Base-by-base conservation (phyloP, 1,140 invertebrate genomes). In the Drosophila cardini region DNA sequence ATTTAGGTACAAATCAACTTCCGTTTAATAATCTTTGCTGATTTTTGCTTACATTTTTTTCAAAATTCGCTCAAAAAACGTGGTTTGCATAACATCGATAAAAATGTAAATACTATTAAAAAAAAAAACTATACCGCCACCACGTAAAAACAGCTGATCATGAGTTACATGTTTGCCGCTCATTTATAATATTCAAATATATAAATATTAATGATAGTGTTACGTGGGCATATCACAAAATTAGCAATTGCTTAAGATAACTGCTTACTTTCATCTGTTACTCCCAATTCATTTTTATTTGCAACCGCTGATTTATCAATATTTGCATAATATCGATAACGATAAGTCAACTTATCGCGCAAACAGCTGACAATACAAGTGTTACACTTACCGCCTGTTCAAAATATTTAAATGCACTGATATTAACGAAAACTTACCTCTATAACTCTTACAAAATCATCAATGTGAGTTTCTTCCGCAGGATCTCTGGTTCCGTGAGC, bases 11-110 rank as follows among this genome's bases (percentile, higher is more conserved):
- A 7, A 50, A n/a, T 50, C 1, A 36, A 7, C 26, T 10, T 15
- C 2, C 7, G 48, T n/a, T 52, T 7, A 30, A n/a, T 26, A 3
- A 18, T 15, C 21, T 56, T 1, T 2, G 15, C 3, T 13, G 10
- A 30, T 42, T 30, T 15, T 26, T 26, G 30, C 9, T 9, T 30
- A 57, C 30, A 18, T 10, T 1, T 13, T 4, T 40, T 13, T 10
- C 7, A 40, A 40, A 5, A 13, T 40, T 40, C 38, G 0, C n/a
- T 40, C 11, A 10, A n/a, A 11, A 30, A 0, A 7, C 6, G 18
- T 38, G 15, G 40, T 32, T 60, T 32, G 16, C 11, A 16, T 21
- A 40, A 21, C 52, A 60, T 68, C 58, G 67, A 55, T 45, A 16
- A 18, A 11, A 4, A 13, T 57, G 40, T 42, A 36, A 45, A 26